phyloP scores from a whole-genome alignment of 2,888 invertebrate genomes.

The Yponomeuta plumbellus region DNA sequence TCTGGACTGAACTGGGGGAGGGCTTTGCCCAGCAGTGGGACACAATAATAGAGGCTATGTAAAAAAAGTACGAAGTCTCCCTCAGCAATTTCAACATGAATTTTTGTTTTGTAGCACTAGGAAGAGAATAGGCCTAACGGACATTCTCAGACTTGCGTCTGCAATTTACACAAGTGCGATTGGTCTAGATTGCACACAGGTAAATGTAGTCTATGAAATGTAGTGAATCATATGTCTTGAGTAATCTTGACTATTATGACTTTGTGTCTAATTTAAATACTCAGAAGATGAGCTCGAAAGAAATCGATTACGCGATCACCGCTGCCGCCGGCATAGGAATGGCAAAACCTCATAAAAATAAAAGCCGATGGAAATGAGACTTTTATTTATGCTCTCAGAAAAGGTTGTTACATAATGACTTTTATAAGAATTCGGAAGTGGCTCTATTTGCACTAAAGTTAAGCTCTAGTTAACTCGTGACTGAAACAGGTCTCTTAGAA shows the following conservation, averaged over 20 bases:
- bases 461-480: conserved; percentile 28
- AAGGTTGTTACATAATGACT: conserved; percentile 8
- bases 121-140: background rate
- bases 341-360: conserved; percentile 9
- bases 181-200: background rate
- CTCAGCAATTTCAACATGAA: no score
- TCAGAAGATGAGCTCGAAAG: background rate
- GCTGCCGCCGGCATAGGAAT: background rate
- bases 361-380: conserved; percentile 2
- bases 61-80: no score
- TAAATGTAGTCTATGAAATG: background rate
- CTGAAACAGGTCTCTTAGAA: background rate
- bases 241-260: background rate
- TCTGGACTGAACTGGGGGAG: no score
- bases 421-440: conserved; percentile 55
- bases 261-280: background rate
- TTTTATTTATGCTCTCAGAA: conserved; percentile 5
- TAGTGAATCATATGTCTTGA: background rate
- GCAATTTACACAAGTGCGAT: background rate
- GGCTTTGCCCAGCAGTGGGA: no score
- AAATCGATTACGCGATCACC: conserved; percentile 1
- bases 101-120: background rate
- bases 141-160: background rate
- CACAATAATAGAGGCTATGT: no score
- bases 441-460: conserved; percentile 38